Evolutionary conservation across 2,113 vertebrate genomes (phyloP).

Genomic region (Callionymus lyra): DNA sequence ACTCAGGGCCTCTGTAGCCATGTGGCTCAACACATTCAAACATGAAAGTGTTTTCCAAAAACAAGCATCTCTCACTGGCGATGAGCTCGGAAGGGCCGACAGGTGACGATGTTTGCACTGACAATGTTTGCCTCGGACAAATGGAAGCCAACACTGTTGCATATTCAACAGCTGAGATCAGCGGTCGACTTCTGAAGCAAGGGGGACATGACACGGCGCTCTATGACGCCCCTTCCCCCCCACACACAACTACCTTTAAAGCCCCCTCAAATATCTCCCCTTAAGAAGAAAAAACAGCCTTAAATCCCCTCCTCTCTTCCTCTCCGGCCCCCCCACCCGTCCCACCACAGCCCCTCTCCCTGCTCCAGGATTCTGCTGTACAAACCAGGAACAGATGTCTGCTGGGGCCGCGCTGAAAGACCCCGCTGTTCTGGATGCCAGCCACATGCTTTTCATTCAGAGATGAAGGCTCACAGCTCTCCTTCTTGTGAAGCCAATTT

Average conservation of each 20-base stretch:
- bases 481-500: slow-evolving; percentile 70
- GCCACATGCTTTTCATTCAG: slow-evolving; percentile 78
- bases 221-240: slow-evolving; percentile 18
- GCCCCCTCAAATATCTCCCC: slow-evolving; percentile 41
- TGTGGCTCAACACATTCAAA: slow-evolving; percentile 12
- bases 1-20: slow-evolving; percentile 15
- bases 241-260: slow-evolving; percentile 49
- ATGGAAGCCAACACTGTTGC: slow-evolving; percentile 11
- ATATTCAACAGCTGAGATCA: slow-evolving; percentile 9
- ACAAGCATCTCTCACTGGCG: slow-evolving; percentile 21
- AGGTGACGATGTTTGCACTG: slow-evolving; percentile 48
- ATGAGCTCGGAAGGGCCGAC: slow-evolving; percentile 16
- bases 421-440: slow-evolving; percentile 75
- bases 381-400: slow-evolving; percentile 77
- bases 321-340: slow-evolving; percentile 25
- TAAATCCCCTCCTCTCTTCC: slow-evolving; percentile 27
- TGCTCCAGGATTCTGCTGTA: slow-evolving; percentile 66
- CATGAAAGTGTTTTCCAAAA: slow-evolving; percentile 27
- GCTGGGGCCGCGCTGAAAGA: slow-evolving; percentile 71
- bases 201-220: slow-evolving; percentile 15
- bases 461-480: slow-evolving; percentile 73
- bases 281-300: slow-evolving; percentile 26
- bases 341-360: slow-evolving; percentile 45
- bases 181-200: slow-evolving; percentile 1
- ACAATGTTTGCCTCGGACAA: slow-evolving; percentile 36